Evolutionary conservation across 2,888 invertebrate genomes (phyloP).

Genomic region (Chironomus tentans): DNA sequence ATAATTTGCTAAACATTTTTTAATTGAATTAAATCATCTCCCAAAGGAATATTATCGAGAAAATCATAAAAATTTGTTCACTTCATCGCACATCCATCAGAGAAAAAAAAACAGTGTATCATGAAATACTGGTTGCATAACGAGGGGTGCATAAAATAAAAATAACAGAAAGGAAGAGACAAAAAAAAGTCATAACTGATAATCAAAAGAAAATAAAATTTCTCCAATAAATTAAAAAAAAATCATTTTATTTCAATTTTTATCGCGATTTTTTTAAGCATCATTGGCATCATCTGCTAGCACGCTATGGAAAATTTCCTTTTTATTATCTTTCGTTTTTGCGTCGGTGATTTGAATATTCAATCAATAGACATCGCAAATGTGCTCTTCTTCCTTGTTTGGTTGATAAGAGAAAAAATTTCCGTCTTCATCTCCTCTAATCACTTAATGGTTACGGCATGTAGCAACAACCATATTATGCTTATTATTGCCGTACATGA

Average conservation of each 20-base stretch:
- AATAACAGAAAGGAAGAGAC: background rate
- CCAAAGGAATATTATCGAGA: no score
- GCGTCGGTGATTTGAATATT: constrained; percentile 26
- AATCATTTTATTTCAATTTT: background rate
- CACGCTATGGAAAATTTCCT: background rate
- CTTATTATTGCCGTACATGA: background rate
- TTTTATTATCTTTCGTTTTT: constrained; percentile 9
- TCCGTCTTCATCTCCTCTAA: background rate
- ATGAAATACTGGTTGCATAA: background rate
- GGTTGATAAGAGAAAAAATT: background rate
- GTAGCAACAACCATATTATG: no score
- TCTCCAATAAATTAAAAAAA: background rate
- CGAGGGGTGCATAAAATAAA: constrained; percentile 16
- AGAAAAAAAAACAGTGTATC: no score
- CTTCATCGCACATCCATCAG: no score
- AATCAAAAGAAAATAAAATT: background rate
- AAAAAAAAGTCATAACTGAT: background rate
- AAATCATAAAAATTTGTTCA: no score
- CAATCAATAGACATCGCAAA: background rate
- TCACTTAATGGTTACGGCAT: background rate
- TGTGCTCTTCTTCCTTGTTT: background rate
- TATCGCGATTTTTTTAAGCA: background rate
- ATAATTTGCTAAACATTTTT: no score
- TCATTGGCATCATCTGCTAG: constrained; percentile 19
- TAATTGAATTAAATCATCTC: no score